These are phyloP conservation scores for Oncorhynchus nerka DNA, from an alignment of 2,113 vertebrate genomes.

Conservation along the genomic window DNA sequence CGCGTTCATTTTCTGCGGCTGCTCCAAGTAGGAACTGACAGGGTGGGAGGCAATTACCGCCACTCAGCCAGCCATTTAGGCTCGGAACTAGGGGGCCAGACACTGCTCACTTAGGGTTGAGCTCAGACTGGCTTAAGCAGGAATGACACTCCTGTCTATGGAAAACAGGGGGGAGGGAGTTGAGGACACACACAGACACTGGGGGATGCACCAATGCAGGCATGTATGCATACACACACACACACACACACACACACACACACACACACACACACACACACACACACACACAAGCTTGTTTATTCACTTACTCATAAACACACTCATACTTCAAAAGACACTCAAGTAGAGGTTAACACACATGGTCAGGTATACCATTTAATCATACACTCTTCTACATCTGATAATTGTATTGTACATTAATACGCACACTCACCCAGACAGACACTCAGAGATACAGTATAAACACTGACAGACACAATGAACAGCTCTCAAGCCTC, in stretches of 20 bases:
- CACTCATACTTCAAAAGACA: neutral
- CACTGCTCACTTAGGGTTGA: slow-evolving; percentile 54
- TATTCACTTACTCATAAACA: neutral
- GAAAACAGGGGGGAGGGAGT: neutral
- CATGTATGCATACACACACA: neutral
- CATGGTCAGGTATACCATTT: neutral
- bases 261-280: neutral
- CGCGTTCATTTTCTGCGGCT: slow-evolving; percentile 28
- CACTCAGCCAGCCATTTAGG: slow-evolving; percentile 62
- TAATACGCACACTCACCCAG: neutral
- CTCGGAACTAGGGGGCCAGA: slow-evolving; percentile 45
- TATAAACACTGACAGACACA: neutral
- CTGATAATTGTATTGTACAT: neutral
- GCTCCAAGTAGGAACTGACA: slow-evolving; percentile 52
- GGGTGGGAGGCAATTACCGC: slow-evolving; percentile 62
- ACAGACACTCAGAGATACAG: neutral
- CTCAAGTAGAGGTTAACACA: neutral
- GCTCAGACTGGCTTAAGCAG: slow-evolving; percentile 48
- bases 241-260: neutral
- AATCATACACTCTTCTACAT: too few species aligned
- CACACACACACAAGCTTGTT: slow-evolving; percentile 1
- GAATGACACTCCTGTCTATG: slow-evolving; percentile 38
- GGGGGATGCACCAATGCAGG: neutral
- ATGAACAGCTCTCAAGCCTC: neutral
- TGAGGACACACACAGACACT: neutral